These are phyloP conservation scores for Stigmatopora argus DNA, from an alignment of 2,113 vertebrate species.

Conservation along the genomic window DNA sequence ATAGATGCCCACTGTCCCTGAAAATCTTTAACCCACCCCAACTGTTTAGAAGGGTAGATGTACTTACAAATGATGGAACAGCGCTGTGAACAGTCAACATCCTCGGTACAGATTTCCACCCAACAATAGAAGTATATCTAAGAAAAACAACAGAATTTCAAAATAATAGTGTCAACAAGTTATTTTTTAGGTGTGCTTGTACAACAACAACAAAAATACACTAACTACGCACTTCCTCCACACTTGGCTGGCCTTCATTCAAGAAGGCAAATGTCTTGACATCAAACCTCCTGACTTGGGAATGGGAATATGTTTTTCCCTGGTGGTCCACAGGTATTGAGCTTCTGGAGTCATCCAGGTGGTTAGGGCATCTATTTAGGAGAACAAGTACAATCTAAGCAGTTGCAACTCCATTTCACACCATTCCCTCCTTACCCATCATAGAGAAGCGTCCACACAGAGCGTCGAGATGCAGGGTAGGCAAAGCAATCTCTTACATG, in stretches of 20 bases:
- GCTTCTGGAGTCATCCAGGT: conserved; percentile 56
- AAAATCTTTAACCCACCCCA: background rate
- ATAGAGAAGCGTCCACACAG: conserved; percentile 65
- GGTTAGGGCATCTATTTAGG: conserved; percentile 58
- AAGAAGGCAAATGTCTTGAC: conserved; percentile 66
- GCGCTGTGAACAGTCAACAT: conserved; percentile 42
- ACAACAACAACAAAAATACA: background rate
- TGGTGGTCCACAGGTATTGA: conserved; percentile 45
- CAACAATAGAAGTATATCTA: conserved; percentile 69
- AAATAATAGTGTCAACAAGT: background rate
- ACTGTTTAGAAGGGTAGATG: background rate
- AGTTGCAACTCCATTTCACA: background rate
- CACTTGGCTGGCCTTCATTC: conserved; percentile 44
- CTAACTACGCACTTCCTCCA: conserved; percentile 46
- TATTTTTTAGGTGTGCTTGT: background rate
- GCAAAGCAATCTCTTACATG: conserved; percentile 64
- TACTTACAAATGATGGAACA: conserved; percentile 53
- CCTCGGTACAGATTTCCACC: conserved; percentile 63
- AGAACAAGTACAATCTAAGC: background rate
- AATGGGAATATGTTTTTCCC: conserved; percentile 35
- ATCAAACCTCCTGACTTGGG: conserved; percentile 60
- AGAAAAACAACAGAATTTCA: background rate
- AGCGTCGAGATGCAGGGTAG: conserved; percentile 58
- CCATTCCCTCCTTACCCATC: conserved; percentile 44
- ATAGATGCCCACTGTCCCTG: too few species aligned